Base-by-base conservation (phyloP, 2,113 vertebrate species). In the Sciurus niger region DNA sequence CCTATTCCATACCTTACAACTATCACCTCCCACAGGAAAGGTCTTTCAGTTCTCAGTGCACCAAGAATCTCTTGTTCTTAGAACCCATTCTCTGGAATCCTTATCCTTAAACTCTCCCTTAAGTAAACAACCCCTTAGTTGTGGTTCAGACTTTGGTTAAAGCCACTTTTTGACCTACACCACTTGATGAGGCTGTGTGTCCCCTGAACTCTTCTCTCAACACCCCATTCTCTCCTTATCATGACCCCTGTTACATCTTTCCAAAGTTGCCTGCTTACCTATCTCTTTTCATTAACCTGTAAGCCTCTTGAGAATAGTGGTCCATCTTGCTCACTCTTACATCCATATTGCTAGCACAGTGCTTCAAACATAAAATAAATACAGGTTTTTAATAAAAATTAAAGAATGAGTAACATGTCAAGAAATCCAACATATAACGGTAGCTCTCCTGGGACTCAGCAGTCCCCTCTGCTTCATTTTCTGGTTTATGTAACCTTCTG, bases 21-120 rank as follows among this genome's bases (percentile, higher is more conserved):
- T 83, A 34, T 16, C n/a, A 82, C n/a, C 46, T 86, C 34, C 14
- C 46, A 84, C 10, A 90, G 60, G 46, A 48, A 48, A 48, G 18
- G 40, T 51, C 48, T 60, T 55, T 28, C 83, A 46, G 6, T 83
- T 37, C 67, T 58, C 72, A 37, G 1, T 48, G 32, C 16, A 65
- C 16, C 63, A 73, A 32, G 65, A 78, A 51, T 86, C 87, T 90
- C 89, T 82, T 90, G 46, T 68, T 40, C 51, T 58, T 86, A 60
- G 43, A 28, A 53, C 51, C 18, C 25, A 68, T 37, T 74, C 24
- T 93, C 51, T 70, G 24, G 32, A 77, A 46, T 2, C 32, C 46
- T 68, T 60, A 89, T 51, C 6, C 53, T 46, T 82, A 55, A 74
- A 51, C 37, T 55, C 86, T 91, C 30, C 60, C 40, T 58, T 76